phyloP scores from a whole-genome alignment of 2,113 vertebrate genomes.

The Epinephelus lanceolatus region DNA sequence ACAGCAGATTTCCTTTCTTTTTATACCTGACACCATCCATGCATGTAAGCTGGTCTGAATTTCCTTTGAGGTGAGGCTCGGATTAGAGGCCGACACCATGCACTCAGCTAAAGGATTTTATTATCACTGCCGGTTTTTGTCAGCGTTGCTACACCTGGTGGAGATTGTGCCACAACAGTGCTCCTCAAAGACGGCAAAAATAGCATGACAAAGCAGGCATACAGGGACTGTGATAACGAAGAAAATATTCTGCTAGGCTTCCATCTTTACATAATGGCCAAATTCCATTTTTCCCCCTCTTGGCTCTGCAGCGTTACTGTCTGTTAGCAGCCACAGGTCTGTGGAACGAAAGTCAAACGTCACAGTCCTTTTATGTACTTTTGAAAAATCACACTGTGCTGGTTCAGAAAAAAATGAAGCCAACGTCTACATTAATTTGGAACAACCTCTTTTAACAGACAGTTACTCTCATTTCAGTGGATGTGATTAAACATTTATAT shows the following conservation, averaged over 20 bases:
- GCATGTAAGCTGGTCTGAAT: conserved; percentile 62
- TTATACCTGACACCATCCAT: conserved; percentile 38
- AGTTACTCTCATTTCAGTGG: background rate
- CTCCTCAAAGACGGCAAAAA: conserved; percentile 53
- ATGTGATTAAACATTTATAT: background rate
- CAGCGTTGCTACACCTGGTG: conserved; percentile 47
- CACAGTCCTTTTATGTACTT: background rate
- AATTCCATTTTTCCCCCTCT: background rate
- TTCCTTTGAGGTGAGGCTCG: conserved; percentile 72
- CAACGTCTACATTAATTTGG: background rate
- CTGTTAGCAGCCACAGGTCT: background rate
- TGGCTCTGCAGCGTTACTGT: background rate
- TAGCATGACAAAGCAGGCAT: conserved; percentile 44
- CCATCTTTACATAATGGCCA: conserved; percentile 25
- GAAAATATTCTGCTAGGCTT: conserved; percentile 16
- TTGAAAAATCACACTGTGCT: background rate
- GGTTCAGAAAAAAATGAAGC: background rate
- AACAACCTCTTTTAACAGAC: background rate
- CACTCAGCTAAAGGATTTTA: conserved; percentile 73
- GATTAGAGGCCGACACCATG: conserved; percentile 73
- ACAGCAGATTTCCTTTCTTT: conserved; percentile 47
- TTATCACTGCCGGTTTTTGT: conserved; percentile 67
- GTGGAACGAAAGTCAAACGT: background rate
- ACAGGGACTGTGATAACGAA: conserved; percentile 12
- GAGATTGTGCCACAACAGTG: conserved; percentile 51